Evolutionary conservation across 2,888 invertebrate species (phyloP), one percentile per base, ranked within the genome.

Genomic region (Eupelmus urozonus): DNA sequence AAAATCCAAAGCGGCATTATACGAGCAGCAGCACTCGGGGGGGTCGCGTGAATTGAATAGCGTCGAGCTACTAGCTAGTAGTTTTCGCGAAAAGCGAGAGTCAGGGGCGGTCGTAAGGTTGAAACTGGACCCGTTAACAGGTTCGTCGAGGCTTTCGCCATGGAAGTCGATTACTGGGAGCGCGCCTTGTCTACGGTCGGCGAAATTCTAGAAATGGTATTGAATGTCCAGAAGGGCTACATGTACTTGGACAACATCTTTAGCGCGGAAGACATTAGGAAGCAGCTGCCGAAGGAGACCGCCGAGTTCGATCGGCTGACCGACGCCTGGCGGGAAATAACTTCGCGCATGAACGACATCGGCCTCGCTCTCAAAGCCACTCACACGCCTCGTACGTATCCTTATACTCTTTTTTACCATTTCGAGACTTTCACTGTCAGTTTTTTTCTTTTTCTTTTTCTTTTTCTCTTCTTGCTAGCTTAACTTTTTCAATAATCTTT

Each of bases 201-300:
- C 78, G 97, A 97, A 89, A 94, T 95, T 67, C 91, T 97, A 57
- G 97, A 97, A 90, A 92, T 93, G 85, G 92, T 94, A 23, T 91
- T 97, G n/a, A 92, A 92, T 85, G 96, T 97, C 0, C 97, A 97
- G 90, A 92, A 95, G 29, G 94, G 95, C 81, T 97, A 96, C 92
- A 91, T 96, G 80, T 97, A 97, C 88, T 91, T 97, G 60, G 96
- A 97, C 92, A 97, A 94, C 87, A 97, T 97, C 87, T 97, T 97
- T 90, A 91, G 92, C 81, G 96, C 96, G 0, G 97, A 97, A 89
- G 97, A 97, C 87, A 96, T 97, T 76, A 91, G 95, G 78, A 95
- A 94, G 83, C 96, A 97, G 88, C 90, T 97, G 70, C 96, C 97
- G 0, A 90, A 90, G 74, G 96, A 96, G 90, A 93, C 95, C 0